A percentile compares a stretch with the other conserved stretches of the same genome.
These are phyloP conservation scores for Spongia lamella DNA, from an alignment of 37 sponge, comb jelly and placozoan genomes.

Conservation along the genomic window DNA sequence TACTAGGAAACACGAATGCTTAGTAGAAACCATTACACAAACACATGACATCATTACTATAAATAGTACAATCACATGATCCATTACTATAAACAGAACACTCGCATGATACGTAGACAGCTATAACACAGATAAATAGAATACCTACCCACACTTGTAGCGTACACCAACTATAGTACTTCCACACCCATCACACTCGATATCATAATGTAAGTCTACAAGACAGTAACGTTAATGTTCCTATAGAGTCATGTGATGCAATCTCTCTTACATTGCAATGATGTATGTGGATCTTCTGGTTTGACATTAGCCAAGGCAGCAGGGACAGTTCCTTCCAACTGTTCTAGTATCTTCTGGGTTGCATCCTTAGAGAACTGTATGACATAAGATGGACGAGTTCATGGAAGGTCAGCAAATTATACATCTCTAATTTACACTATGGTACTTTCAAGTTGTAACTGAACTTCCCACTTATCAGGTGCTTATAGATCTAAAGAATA, in stretches of 20 bases:
- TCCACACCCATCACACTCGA: slow-evolving; percentile 76
- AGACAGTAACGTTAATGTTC: no score
- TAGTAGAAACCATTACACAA: no score
- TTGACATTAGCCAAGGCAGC: neutral
- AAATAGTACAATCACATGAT: neutral
- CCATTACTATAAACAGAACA: neutral
- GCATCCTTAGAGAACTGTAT: neutral
- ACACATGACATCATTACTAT: neutral
- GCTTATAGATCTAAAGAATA: neutral
- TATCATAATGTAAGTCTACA: slow-evolving; percentile 33
- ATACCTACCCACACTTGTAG: slow-evolving; percentile 89
- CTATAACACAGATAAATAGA: neutral
- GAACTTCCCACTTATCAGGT: neutral
- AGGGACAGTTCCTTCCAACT: neutral
- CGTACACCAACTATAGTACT: slow-evolving; percentile 55
- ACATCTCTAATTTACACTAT: no score
- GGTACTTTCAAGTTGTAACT: no score
- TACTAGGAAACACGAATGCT: no score
- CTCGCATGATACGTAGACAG: no score
- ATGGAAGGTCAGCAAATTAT: no score
- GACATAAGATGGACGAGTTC: no score
- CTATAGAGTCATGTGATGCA: no score
- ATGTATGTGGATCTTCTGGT: no score
- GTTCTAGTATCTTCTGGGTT: neutral
- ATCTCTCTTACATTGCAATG: no score